Conservation (phyloP, 2,888 invertebrate genomes). For the Panzeria rudis region DNA sequence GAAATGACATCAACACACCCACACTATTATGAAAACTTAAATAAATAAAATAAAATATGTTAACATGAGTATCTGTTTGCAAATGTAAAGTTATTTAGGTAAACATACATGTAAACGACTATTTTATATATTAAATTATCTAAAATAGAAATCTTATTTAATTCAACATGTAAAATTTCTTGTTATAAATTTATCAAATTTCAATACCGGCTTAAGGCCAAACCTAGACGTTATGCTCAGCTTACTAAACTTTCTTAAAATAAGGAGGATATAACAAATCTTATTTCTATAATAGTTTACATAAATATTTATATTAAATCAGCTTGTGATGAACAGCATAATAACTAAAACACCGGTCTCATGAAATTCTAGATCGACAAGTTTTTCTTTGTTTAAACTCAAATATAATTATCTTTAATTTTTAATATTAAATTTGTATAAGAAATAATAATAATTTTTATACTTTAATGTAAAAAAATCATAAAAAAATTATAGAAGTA, state of each 20-base stretch:
- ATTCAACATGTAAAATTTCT: constrained; percentile 23
- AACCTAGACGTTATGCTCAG: constrained; percentile 9
- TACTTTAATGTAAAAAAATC: too few species aligned
- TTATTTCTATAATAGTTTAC: not conserved
- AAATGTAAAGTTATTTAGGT: not conserved
- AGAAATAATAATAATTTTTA: too few species aligned
- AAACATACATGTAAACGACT: not conserved
- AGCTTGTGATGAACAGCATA: too few species aligned
- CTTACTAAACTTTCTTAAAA: not conserved
- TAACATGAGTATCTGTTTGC: not conserved
- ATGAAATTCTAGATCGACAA: too few species aligned
- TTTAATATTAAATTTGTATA: too few species aligned
- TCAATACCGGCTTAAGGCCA: constrained; percentile 31
- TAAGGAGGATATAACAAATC: not conserved
- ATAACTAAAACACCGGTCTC: too few species aligned
- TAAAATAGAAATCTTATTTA: constrained; percentile 38
- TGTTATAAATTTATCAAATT: constrained; percentile 41
- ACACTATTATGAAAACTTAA: not conserved
- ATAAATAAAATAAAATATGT: constrained; percentile 3
- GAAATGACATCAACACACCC: constrained; percentile 50
- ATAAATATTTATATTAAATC: not conserved
- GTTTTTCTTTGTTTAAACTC: too few species aligned
- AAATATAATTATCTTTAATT: too few species aligned
- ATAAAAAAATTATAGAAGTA: too few species aligned
- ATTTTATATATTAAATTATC: constrained; percentile 26